A percentile compares a stretch with the other conserved stretches of the same genome.
Evolutionary conservation across 2,797 vertebrate genomes (phyloP).

Genomic region (Sebastes itinus): DNA sequence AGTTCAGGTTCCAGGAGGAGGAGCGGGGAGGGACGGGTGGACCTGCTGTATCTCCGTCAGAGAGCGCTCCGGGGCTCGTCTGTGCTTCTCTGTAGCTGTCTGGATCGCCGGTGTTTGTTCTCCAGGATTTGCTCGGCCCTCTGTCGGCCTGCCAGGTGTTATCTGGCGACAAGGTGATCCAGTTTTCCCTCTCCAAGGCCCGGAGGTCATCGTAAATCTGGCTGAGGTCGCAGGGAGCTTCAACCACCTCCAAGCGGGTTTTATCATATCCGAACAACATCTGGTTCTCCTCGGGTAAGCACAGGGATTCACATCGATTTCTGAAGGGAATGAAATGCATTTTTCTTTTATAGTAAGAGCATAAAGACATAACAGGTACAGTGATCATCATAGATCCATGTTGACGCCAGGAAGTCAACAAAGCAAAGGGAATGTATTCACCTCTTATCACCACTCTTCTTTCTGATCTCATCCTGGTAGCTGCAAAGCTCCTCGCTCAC

Average conservation of each 20-base stretch:
- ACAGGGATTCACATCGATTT: slow-evolving; percentile 63
- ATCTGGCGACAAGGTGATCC: slow-evolving; percentile 75
- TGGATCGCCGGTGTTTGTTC: slow-evolving; percentile 46
- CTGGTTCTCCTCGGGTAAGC: slow-evolving; percentile 74
- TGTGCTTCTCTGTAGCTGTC: slow-evolving; percentile 62
- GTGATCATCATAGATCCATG: neutral
- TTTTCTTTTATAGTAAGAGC: neutral
- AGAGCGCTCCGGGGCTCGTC: slow-evolving; percentile 39
- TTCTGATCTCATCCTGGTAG: slow-evolving; percentile 95
- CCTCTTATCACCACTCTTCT: slow-evolving; percentile 88
- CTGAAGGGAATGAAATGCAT: slow-evolving; percentile 49
- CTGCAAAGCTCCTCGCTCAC: slow-evolving; percentile 97
- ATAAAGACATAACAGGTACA: neutral
- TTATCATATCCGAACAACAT: slow-evolving; percentile 63
- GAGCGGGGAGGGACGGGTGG: slow-evolving; percentile 90
- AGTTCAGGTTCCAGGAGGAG: slow-evolving; percentile 89
- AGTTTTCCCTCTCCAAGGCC: slow-evolving; percentile 81
- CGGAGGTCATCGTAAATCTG: slow-evolving; percentile 80
- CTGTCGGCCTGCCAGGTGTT: slow-evolving; percentile 63
- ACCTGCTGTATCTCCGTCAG: slow-evolving; percentile 70
- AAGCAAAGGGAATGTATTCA: slow-evolving; percentile 61
- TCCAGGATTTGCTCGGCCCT: slow-evolving; percentile 54
- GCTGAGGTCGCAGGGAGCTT: slow-evolving; percentile 65
- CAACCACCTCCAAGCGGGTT: slow-evolving; percentile 66
- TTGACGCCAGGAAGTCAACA: neutral